Conservation (phyloP, 2,888 invertebrate genomes). For the Scaptomyza caliginosa region DNA sequence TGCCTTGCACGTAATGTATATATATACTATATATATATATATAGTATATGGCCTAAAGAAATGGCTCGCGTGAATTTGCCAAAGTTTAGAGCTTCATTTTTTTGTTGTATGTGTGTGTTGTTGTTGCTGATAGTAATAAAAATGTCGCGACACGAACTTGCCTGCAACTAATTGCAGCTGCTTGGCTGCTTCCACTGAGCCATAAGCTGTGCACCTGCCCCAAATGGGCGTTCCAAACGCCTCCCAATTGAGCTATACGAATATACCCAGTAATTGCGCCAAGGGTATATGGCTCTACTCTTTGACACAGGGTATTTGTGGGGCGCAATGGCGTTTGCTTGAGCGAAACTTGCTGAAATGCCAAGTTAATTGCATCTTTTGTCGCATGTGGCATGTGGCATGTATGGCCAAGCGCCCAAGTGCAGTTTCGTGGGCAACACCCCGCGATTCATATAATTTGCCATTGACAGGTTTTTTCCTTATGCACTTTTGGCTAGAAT, state of each 20-base stretch:
- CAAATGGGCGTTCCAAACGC: conserved; percentile 60
- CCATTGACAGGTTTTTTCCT: conserved; percentile 69
- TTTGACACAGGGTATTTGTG: not conserved
- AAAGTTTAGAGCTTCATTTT: conserved; percentile 83
- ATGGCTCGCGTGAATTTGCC: conserved; percentile 82
- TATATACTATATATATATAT: not conserved
- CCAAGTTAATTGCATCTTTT: conserved; percentile 74
- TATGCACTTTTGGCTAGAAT: not conserved
- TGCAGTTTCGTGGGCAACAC: conserved; percentile 38
- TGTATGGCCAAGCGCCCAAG: conserved; percentile 11
- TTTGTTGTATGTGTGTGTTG: not conserved
- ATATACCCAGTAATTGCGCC: conserved; percentile 32
- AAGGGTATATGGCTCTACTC: not conserved
- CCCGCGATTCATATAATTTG: conserved; percentile 61
- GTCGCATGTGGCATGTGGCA: conserved; percentile 64
- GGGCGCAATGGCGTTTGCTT: not conserved
- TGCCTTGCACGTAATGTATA: conserved; percentile 44
- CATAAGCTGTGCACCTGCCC: conserved; percentile 47
- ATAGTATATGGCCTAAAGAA: conserved; percentile 21
- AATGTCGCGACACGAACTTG: conserved; percentile 65
- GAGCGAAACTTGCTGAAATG: conserved; percentile 3
- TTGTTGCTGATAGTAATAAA: conserved; percentile 4
- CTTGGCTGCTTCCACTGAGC: conserved; percentile 40
- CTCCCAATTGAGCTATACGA: conserved; percentile 64
- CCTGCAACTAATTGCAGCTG: conserved; percentile 56